These are phyloP conservation scores for Pentalonia nigronervosa DNA, from an alignment of 1,140 invertebrate species.

Conservation along the genomic window DNA sequence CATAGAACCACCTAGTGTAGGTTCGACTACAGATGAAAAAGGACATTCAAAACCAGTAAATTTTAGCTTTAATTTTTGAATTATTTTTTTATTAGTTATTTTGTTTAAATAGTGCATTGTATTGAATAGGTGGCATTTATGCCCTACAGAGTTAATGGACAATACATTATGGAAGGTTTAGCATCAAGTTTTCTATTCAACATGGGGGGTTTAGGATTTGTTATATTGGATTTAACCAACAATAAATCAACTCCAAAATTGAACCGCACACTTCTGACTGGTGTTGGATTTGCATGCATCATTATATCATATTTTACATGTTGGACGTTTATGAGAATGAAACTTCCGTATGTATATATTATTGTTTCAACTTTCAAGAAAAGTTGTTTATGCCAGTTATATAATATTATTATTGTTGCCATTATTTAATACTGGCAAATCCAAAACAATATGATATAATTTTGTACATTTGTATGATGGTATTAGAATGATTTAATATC, in stretches of 20 bases:
- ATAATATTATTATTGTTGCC: neutral
- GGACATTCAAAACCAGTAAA: slow-evolving; percentile 90
- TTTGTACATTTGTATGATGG: no score
- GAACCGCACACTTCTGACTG: slow-evolving; percentile 89
- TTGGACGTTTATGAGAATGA: slow-evolving; percentile 99
- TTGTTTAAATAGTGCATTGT: neutral
- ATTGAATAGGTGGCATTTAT: slow-evolving; percentile 89
- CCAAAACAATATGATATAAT: no score
- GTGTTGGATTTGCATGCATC: slow-evolving; percentile 92
- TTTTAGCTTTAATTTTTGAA: slow-evolving; percentile 44
- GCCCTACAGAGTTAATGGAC: slow-evolving; percentile 97
- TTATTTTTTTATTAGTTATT: neutral
- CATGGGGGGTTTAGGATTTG: slow-evolving; percentile 93
- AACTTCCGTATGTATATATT: slow-evolving; percentile 78
- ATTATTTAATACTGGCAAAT: no score
- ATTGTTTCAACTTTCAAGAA: neutral
- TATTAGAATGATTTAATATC: no score
- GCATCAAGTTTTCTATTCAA: slow-evolving; percentile 97
- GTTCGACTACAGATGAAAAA: slow-evolving; percentile 95
- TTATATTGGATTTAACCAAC: slow-evolving; percentile 94
- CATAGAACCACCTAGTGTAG: slow-evolving; percentile 96
- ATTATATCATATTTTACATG: slow-evolving; percentile 94
- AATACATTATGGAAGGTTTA: slow-evolving; percentile 98
- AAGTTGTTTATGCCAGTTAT: neutral
- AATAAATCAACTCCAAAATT: slow-evolving; percentile 85